A percentile compares a stretch with the other conserved stretches of the same genome.
phyloP scores from a whole-genome alignment of 1,140 invertebrate species.

The Cyclargus thomasi region DNA sequence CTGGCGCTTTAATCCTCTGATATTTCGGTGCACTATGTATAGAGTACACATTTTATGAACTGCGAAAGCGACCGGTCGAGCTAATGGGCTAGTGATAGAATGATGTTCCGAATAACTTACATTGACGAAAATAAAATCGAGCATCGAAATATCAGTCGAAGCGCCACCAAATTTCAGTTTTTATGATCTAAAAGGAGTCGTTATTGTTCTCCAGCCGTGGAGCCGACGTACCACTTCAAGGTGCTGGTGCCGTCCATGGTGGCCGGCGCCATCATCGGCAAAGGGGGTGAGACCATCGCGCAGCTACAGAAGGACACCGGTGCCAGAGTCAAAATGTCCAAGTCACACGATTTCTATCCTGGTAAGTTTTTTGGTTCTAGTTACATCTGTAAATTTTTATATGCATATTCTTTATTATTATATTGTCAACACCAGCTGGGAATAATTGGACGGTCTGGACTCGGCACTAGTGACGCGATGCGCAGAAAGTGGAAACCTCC shows the following conservation, averaged over 20 bases:
- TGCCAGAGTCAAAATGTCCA: constrained; percentile 98
- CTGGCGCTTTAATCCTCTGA: neutral
- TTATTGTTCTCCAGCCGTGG: constrained; percentile 54
- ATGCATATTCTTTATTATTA: too few species aligned
- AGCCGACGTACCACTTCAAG: constrained; percentile 91
- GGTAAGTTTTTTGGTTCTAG: constrained; percentile 78
- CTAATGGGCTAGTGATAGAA: neutral
- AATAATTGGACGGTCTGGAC: neutral
- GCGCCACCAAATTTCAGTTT: constrained; percentile 7
- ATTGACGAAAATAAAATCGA: too few species aligned
- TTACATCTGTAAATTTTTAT: neutral
- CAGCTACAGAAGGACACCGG: constrained; percentile 97
- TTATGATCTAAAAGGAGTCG: constrained; percentile 22
- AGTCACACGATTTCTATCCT: constrained; percentile 98
- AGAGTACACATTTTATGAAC: neutral
- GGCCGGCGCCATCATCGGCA: constrained; percentile 97
- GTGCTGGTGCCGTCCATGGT: constrained; percentile 96
- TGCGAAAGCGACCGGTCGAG: neutral
- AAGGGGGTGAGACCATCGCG: constrained; percentile 97
- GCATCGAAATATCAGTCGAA: constrained; percentile 18
- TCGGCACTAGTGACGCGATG: neutral
- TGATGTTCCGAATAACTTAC: too few species aligned
- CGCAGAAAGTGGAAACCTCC: neutral
- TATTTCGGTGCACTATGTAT: neutral
- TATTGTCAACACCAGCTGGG: neutral